phyloP scores from a whole-genome alignment of 2,888 invertebrate species.

The Zygaena filipendulae region DNA sequence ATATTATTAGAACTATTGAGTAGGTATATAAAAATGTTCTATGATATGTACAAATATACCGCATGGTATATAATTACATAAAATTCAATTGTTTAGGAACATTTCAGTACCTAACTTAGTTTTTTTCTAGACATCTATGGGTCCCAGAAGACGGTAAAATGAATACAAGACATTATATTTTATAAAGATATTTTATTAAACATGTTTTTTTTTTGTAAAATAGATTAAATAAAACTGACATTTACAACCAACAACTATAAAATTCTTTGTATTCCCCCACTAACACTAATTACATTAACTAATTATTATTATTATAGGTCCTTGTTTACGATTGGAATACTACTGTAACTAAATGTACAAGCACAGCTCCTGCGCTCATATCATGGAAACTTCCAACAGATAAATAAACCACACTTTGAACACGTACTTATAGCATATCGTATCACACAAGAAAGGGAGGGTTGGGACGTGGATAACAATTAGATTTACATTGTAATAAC shows the following conservation, averaged over 20 bases:
- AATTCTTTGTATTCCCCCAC: slow-evolving; percentile 55
- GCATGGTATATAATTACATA: no score
- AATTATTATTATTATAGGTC: slow-evolving; percentile 39
- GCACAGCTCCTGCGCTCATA: no score
- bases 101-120: no score
- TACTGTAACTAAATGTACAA: no score
- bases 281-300: slow-evolving; percentile 55
- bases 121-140: no score
- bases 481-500: no score
- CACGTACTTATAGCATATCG: slow-evolving; percentile 48
- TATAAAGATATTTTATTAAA: slow-evolving; percentile 68
- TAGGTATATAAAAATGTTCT: no score
- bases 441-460: slow-evolving; percentile 47
- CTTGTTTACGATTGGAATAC: slow-evolving; percentile 41
- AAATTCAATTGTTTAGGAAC: no score
- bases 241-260: slow-evolving; percentile 68
- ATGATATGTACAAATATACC: no score
- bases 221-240: slow-evolving; percentile 67
- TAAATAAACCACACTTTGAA: slow-evolving; percentile 37
- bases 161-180: slow-evolving; percentile 32
- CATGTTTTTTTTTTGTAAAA: slow-evolving; percentile 63
- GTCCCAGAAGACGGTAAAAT: no score
- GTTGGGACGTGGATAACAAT: slow-evolving; percentile 30
- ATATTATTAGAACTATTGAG: no score
- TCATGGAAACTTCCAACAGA: no score